Evolutionary conservation across 2,113 vertebrate species (phyloP).

Genomic region (Stegostoma tigrinum): DNA sequence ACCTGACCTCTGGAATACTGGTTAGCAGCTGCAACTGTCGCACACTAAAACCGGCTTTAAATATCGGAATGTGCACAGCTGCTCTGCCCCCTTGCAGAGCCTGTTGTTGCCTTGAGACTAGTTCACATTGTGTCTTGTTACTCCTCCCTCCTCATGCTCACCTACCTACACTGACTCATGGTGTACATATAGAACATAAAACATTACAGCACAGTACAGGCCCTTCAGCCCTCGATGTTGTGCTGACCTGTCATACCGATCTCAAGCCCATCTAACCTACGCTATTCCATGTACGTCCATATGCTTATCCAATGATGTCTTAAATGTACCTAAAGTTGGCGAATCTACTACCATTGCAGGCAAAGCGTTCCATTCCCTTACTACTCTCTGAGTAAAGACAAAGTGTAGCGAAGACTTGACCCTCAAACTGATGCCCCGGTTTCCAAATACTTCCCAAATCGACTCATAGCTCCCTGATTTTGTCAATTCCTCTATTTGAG

Average conservation of each 20-base stretch:
- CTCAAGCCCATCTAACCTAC: too few species aligned
- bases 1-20: neutral
- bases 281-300: too few species aligned
- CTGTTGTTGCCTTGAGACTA: neutral
- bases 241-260: too few species aligned
- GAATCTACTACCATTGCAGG: too few species aligned
- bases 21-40: neutral
- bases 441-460: neutral
- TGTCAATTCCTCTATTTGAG: neutral
- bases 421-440: neutral
- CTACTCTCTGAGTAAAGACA: too few species aligned
- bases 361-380: too few species aligned
- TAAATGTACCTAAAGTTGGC: too few species aligned
- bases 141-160: neutral
- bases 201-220: too few species aligned
- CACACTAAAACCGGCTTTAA: neutral
- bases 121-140: too few species aligned
- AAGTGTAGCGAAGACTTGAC: neutral
- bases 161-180: neutral
- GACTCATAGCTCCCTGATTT: neutral
- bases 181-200: too few species aligned
- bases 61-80: neutral
- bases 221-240: too few species aligned
- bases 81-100: neutral
- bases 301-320: too few species aligned